Evolutionary conservation across 2,888 invertebrate species (phyloP).

Genomic region (Brenthis hecate): DNA sequence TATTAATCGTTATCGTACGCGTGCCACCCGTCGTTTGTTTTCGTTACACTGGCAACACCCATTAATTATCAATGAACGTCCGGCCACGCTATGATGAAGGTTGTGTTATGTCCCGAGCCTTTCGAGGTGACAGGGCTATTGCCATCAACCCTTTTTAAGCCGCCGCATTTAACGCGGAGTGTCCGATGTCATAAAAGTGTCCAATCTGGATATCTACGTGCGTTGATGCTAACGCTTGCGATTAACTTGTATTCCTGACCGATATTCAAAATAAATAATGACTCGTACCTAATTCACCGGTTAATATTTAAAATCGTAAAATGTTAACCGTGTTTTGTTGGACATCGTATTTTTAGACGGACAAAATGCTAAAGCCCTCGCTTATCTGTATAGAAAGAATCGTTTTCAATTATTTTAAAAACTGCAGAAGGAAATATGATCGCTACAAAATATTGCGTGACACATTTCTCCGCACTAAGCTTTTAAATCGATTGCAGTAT

Average conservation of each 20-base stretch:
- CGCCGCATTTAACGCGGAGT: constrained; percentile 77
- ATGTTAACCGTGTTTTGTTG: constrained; percentile 23
- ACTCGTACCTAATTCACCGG: constrained; percentile 39
- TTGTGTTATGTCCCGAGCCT: constrained; percentile 72
- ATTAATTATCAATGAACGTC: constrained; percentile 83
- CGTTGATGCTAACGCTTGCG: constrained; percentile 70
- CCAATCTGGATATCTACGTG: constrained; percentile 74
- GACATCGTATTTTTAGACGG: constrained; percentile 28
- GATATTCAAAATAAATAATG: constrained; percentile 61
- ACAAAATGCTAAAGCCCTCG: constrained; percentile 33
- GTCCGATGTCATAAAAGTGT: constrained; percentile 81
- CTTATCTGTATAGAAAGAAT: constrained; percentile 37
- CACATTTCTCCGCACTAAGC: constrained; percentile 42
- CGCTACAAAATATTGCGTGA: constrained; percentile 41
- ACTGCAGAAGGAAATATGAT: constrained; percentile 39
- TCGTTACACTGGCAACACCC: constrained; percentile 78
- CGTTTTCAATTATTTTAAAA: constrained; percentile 41
- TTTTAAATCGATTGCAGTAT: constrained; percentile 43
- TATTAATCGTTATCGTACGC: constrained; percentile 81
- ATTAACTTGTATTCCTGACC: constrained; percentile 72
- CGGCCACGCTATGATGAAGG: constrained; percentile 76
- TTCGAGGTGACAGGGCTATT: constrained; percentile 77
- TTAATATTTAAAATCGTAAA: constrained; percentile 39
- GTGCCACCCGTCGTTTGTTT: constrained; percentile 79
- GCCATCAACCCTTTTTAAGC: constrained; percentile 82